Conservation (phyloP, 2,113 vertebrate genomes). For the Amphilophus citrinellus region DNA sequence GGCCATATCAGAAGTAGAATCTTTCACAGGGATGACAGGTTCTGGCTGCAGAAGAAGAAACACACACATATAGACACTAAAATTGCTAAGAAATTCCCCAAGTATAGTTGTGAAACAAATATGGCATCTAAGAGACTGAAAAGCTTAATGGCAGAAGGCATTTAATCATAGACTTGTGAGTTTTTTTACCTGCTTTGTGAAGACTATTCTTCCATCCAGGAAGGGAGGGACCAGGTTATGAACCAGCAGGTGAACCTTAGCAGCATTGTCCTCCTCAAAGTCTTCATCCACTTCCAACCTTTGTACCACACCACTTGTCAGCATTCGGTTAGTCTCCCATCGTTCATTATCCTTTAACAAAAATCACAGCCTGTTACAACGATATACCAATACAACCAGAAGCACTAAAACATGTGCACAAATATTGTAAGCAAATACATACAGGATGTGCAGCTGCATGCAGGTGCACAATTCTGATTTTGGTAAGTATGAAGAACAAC, state of each 20-base stretch:
- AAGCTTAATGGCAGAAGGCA: background rate
- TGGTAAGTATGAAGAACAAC: background rate
- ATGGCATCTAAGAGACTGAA: background rate
- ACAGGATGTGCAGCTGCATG: background rate
- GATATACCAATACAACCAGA: background rate
- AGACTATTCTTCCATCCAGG: constrained; percentile 96
- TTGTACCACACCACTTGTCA: constrained; percentile 98
- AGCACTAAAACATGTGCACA: background rate
- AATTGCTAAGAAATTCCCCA: background rate
- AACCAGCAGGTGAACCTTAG: constrained; percentile 95
- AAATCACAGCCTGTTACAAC: constrained; percentile 16
- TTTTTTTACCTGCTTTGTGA: constrained; percentile 92
- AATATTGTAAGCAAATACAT: background rate
- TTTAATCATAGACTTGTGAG: background rate
- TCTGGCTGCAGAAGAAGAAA: constrained; percentile 85
- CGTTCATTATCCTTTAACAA: constrained; percentile 92
- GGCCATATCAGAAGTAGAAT: constrained; percentile 96
- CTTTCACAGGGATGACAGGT: constrained; percentile 96
- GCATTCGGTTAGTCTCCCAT: constrained; percentile 99
- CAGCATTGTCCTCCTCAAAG: constrained; percentile 97
- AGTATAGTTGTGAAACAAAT: background rate
- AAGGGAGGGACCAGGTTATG: constrained; percentile 98
- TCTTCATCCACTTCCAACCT: constrained; percentile 97
- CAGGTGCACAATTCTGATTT: background rate
- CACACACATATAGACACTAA: background rate